These are phyloP conservation scores for Molorchus minor DNA, from an alignment of 2,888 invertebrate genomes.

Conservation along the genomic window DNA sequence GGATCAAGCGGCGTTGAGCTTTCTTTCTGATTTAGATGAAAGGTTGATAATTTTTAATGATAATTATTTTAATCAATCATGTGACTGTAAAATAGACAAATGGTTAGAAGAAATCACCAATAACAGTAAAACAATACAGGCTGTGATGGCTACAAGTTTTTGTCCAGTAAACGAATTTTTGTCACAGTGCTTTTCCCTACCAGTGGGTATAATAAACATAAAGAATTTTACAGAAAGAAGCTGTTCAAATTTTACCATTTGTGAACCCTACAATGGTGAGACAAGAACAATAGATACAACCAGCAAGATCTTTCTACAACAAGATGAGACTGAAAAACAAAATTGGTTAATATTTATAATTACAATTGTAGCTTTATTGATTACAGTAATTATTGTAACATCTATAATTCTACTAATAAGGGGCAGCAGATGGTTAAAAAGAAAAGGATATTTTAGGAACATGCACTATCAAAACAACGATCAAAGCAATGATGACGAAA, in stretches of 20 bases:
- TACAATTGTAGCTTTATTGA: conserved; percentile 64
- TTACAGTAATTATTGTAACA: conserved; percentile 65
- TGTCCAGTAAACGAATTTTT: conserved; percentile 70
- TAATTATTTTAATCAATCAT: conserved; percentile 72
- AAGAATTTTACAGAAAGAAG: conserved; percentile 70
- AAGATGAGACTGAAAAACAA: conserved; percentile 46
- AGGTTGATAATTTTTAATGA: conserved; percentile 65
- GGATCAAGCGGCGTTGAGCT: conserved; percentile 67
- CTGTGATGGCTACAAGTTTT: conserved; percentile 67
- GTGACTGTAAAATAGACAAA: conserved; percentile 69
- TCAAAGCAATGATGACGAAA: conserved; percentile 65
- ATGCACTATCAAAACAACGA: conserved; percentile 67
- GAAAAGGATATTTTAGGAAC: conserved; percentile 67
- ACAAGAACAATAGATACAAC: conserved; percentile 57
- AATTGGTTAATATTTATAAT: conserved; percentile 55
- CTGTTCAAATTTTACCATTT: conserved; percentile 69
- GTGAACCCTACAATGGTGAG: conserved; percentile 66
- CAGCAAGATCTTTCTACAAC: conserved; percentile 50
- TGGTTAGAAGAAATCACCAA: conserved; percentile 68
- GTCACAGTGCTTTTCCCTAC: conserved; percentile 72
- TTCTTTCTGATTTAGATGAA: conserved; percentile 67
- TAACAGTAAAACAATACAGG: conserved; percentile 60
- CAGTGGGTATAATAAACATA: conserved; percentile 71
- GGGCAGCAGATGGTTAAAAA: conserved; percentile 68
- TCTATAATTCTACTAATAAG: conserved; percentile 67